Evolutionary conservation across 2,888 invertebrate genomes (phyloP).

Genomic region (Eristalis tenax): DNA sequence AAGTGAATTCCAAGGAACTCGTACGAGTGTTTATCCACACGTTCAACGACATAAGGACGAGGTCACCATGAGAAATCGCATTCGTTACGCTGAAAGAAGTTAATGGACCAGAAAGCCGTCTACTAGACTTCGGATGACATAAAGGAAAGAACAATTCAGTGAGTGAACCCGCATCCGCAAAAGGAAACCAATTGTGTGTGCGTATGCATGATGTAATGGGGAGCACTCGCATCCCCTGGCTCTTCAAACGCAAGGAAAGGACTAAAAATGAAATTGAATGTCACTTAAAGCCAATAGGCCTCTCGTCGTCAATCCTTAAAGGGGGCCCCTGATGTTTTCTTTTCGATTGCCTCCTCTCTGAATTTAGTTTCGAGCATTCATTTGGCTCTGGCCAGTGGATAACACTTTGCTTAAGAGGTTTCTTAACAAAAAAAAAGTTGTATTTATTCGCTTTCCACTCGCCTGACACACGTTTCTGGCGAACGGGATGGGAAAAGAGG

Average conservation of each 20-base stretch:
- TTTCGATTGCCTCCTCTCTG: background rate
- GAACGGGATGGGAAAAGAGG: background rate
- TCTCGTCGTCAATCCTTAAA: slow-evolving; percentile 21
- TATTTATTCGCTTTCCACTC: slow-evolving; percentile 18
- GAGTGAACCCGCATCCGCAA: slow-evolving; percentile 50
- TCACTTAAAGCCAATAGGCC: slow-evolving; percentile 52
- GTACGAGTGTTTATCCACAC: slow-evolving; percentile 32
- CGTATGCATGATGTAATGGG: background rate
- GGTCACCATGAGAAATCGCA: slow-evolving; percentile 54
- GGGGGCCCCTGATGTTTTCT: background rate
- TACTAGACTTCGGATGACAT: slow-evolving; percentile 55
- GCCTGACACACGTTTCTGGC: slow-evolving; percentile 20
- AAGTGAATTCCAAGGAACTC: slow-evolving; percentile 27
- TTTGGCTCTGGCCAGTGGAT: slow-evolving; percentile 29
- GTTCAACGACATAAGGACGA: slow-evolving; percentile 18
- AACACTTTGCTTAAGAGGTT: slow-evolving; percentile 49
- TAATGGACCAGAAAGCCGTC: slow-evolving; percentile 68
- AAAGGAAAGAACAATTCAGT: slow-evolving; percentile 60
- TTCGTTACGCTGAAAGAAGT: slow-evolving; percentile 57
- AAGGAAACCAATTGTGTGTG: slow-evolving; percentile 51
- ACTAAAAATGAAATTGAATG: slow-evolving; percentile 57
- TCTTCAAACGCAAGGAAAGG: slow-evolving; percentile 27
- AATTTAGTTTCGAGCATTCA: slow-evolving; percentile 36
- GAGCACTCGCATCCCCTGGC: background rate
- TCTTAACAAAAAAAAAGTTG: slow-evolving; percentile 15